Evolutionary conservation across 2,797 vertebrate genomes (phyloP), one percentile per base, ranked within the genome.

Genomic region (Tarsius wallacei): DNA sequence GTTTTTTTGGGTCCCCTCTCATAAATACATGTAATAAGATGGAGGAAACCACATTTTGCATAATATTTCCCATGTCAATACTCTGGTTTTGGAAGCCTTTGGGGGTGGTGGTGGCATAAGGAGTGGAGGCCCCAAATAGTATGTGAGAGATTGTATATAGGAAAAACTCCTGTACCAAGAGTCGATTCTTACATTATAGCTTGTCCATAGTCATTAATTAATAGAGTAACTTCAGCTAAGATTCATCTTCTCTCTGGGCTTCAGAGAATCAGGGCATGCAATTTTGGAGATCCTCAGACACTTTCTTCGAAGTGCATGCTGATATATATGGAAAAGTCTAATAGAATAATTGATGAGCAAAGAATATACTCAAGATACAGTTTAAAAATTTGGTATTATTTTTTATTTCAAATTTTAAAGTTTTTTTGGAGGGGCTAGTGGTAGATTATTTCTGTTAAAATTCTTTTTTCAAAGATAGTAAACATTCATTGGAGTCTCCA

Each of bases 391-490:
- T 86, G 21, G 11, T 80, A 73, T 36, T 49, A 87, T 82, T 93
- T 89, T 78, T 14, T 3, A 64, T 64, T 92, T 93, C n/a, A 92
- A 85, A 86, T 74, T 93, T 96, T 74, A 77, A 26, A 89, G 6
- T 28, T 86, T 86, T 78, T 10, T 7, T 21, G 59, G 16, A 2
- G 17, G 11, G 3, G 31, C 14, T 68, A 9, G 36, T 59, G 63
- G n/a, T 74, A 2, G 31, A 95, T 78, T 42, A 95, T 63, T 7
- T 94, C n/a, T 87, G 61, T 66, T 90, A 94, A 87, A 21, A 53
- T 33, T 53, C 21, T 78, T 49, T 64, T 63, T 42, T 33, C 22
- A 71, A 90, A 87, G 66, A 85, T 81, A 83, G 83, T 93, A 84
- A 71, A 70, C 71, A 90, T 49, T 93, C 51, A 89, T 26, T 92